Base-by-base conservation (phyloP, 2,113 vertebrate species). In the Pterocles burchelli region DNA sequence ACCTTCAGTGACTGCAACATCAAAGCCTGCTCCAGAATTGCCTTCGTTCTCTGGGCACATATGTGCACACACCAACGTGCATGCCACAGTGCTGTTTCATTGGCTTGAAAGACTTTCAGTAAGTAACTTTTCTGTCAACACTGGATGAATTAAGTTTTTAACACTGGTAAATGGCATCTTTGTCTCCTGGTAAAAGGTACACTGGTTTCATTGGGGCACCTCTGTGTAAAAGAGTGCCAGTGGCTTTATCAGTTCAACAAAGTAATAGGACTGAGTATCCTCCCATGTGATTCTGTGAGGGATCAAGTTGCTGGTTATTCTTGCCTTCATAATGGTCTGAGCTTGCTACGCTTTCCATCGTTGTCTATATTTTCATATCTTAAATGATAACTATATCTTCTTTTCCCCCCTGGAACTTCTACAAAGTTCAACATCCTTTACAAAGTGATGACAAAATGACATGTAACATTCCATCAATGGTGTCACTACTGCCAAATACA, bases 1-100 rank as follows among this genome's bases (percentile, higher is more conserved):
- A 72, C 10, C 21, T 81, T 57, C 65, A 66, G 6, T 61, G 59
- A 46, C 7, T 65, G 17, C 2, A 17, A 14, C 17, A 36, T 14
- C 14, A 82, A 92, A 91, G 16, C 7, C 36, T 58, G 11, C 54
- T 73, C 26, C 57, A 75, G 48, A 59, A 17, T n/a, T 68, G 26
- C 33, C 28, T 54, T 67, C 3, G 5, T 81, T 74, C 76, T 11
- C 22, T 7, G 7, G n/a, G 24, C 19, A 17, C 0, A 0, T 9
- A 14, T 0, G 0, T 33, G n/a, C 12, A 61, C 26, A 21, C 25
- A 54, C 17, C 10, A 29, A 51, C 1, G 4, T 33, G 25, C 17
- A 17, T 38, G 36, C 41, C 54, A 45, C 22, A 28, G 10, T 68
- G 19, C 2, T 31, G 45, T 31, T 49, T 89, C 22, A 41, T 61